phyloP scores from a whole-genome alignment of 23 tunicate species.

The Corella eumyota region DNA sequence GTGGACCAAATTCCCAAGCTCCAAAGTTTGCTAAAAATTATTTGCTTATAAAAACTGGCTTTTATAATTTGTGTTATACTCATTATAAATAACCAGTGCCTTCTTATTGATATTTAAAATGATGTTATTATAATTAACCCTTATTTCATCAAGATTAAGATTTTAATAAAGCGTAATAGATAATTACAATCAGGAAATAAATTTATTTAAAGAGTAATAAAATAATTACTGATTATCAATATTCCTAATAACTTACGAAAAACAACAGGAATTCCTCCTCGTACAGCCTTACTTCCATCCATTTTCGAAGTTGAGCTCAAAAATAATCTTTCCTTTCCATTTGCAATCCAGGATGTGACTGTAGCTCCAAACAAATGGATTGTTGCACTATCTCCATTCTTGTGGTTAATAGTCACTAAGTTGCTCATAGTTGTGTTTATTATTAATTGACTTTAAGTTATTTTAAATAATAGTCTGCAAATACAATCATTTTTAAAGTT shows the following conservation, averaged over 20 bases:
- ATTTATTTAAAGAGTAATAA: background rate
- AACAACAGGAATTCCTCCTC: constrained; percentile 98
- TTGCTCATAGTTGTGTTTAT: too few species aligned
- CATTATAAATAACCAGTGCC: too few species aligned
- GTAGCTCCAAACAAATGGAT: constrained; percentile 88
- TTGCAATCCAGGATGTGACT: constrained; percentile 78
- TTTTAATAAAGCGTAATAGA: too few species aligned
- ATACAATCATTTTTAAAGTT: too few species aligned
- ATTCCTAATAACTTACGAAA: constrained; percentile 63
- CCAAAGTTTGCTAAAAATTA: constrained; percentile 88
- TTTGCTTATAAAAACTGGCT: background rate
- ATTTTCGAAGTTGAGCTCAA: constrained; percentile 61
- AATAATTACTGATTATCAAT: background rate
- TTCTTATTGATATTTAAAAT: too few species aligned
- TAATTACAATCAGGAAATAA: too few species aligned
- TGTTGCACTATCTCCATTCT: constrained; percentile 25
- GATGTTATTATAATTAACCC: too few species aligned
- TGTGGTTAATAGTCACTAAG: constrained; percentile 4
- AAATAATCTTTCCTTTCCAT: constrained; percentile 64
- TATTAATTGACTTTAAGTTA: too few species aligned
- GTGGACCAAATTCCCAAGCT: constrained; percentile 90
- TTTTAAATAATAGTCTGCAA: too few species aligned
- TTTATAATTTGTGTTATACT: too few species aligned
- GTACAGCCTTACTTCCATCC: constrained; percentile 91
- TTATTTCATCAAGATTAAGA: too few species aligned